Percentiles rank a stretch among this genome's conserved stretches.
Conservation (phyloP, 2,888 invertebrate genomes). For the Diplolepis rosae region DNA sequence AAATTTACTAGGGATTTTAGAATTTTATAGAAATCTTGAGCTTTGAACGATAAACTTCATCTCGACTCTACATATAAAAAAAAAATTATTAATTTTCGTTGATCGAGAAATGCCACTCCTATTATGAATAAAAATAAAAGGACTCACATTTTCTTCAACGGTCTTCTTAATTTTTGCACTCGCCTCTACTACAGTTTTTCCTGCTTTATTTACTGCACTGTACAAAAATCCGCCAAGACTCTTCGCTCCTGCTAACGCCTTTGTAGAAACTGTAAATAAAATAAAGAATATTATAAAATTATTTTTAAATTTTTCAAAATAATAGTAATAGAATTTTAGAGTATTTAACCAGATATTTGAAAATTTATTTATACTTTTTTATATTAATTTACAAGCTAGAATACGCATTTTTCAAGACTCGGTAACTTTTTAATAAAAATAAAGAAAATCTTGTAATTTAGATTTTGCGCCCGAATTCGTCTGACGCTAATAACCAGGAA, state of each 20-base stretch:
- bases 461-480: no score
- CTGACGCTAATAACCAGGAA: no score
- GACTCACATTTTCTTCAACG: constrained; percentile 94
- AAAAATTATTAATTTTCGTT: background rate
- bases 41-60: no score
- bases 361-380: no score
- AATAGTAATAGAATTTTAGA: no score
- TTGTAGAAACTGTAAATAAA: constrained; percentile 83
- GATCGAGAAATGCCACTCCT: constrained; percentile 7
- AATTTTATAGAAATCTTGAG: background rate
- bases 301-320: background rate
- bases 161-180: constrained; percentile 95
- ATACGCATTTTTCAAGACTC: no score
- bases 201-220: constrained; percentile 96
- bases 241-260: constrained; percentile 92
- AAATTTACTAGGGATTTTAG: no score
- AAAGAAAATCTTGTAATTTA: no score
- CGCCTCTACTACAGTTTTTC: constrained; percentile 92
- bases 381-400: no score
- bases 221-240: constrained; percentile 94
- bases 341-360: no score
- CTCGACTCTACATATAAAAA: background rate
- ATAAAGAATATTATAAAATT: constrained; percentile 16
- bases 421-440: no score
- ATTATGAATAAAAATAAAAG: no score